A percentile compares a stretch with the other conserved stretches of the same genome.
Conservation (phyloP, 1,140 invertebrate species). For the Drosophila novamexicana region DNA sequence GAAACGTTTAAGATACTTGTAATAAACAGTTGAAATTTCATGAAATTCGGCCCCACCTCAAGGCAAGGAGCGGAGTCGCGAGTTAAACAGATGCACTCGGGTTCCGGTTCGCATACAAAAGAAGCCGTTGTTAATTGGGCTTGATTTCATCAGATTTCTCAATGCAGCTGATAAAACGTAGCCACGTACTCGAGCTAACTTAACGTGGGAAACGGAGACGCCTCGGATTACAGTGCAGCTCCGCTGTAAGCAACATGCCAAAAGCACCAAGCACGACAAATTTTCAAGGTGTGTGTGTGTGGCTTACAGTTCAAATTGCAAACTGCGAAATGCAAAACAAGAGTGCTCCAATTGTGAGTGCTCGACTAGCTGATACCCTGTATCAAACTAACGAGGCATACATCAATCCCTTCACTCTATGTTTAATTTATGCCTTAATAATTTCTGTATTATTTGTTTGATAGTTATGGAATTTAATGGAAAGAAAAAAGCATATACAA, state of each 20-base stretch:
- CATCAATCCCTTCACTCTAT: no score
- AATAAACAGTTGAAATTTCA: slow-evolving; percentile 43
- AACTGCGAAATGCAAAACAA: slow-evolving; percentile 16
- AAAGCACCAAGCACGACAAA: slow-evolving; percentile 61
- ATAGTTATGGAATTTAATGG: no score
- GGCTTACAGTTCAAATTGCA: slow-evolving; percentile 67
- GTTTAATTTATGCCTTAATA: no score
- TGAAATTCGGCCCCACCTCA: slow-evolving; percentile 58
- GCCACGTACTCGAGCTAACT: not conserved
- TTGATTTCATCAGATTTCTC: slow-evolving; percentile 34
- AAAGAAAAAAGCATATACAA: no score
- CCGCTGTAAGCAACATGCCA: slow-evolving; percentile 29
- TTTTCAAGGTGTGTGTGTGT: slow-evolving; percentile 45
- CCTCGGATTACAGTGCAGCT: slow-evolving; percentile 57
- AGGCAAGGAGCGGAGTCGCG: not conserved
- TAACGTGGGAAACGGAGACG: slow-evolving; percentile 76
- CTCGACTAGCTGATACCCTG: not conserved
- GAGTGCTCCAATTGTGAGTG: not conserved
- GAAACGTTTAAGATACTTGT: slow-evolving; percentile 62
- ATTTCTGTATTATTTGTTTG: no score
- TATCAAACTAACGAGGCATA: not conserved
- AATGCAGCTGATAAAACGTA: slow-evolving; percentile 37
- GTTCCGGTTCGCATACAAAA: slow-evolving; percentile 26
- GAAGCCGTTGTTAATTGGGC: slow-evolving; percentile 48
- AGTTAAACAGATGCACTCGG: slow-evolving; percentile 37